These are phyloP conservation scores for Halocynthia aurantium DNA, from an alignment of 23 tunicate genomes.

Conservation along the genomic window DNA sequence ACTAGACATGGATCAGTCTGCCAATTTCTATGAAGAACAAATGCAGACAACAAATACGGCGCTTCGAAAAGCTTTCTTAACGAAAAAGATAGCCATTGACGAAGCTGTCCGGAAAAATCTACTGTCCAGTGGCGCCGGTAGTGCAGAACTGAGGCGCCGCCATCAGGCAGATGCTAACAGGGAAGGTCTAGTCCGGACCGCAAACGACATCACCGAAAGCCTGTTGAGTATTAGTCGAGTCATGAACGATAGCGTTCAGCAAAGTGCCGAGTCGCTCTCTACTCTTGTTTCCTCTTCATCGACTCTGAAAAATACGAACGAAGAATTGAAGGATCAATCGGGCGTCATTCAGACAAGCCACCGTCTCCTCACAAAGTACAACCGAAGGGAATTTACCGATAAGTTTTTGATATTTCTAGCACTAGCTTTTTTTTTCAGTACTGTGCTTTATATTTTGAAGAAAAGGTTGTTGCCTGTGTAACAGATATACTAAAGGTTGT, in stretches of 20 bases:
- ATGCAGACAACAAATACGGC: constrained; percentile 64
- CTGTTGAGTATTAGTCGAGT: constrained; percentile 59
- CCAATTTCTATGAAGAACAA: constrained; percentile 54
- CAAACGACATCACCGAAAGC: constrained; percentile 64
- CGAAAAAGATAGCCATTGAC: constrained; percentile 72
- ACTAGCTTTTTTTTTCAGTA: constrained; percentile 71
- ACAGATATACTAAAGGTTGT: not conserved
- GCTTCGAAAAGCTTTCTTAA: constrained; percentile 62
- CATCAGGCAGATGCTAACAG: constrained; percentile 30
- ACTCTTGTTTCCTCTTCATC: constrained; percentile 70
- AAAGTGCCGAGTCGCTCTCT: constrained; percentile 51
- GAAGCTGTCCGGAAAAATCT: constrained; percentile 50
- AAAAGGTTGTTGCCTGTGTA: constrained; percentile 54
- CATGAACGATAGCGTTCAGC: constrained; percentile 55
- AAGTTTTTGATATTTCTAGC: constrained; percentile 75
- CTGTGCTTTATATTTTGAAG: constrained; percentile 78
- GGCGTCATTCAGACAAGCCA: constrained; percentile 80
- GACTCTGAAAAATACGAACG: constrained; percentile 44
- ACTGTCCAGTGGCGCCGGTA: constrained; percentile 26
- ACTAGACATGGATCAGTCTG: constrained; percentile 50
- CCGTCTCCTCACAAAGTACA: constrained; percentile 69
- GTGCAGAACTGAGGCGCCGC: constrained; percentile 42
- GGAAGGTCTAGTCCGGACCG: constrained; percentile 44
- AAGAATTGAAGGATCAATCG: constrained; percentile 72
- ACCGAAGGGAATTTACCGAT: constrained; percentile 79